A percentile compares a stretch with the other conserved stretches of the same genome.
phyloP scores from a whole-genome alignment of 2,113 vertebrate species.

The Astur gentilis region DNA sequence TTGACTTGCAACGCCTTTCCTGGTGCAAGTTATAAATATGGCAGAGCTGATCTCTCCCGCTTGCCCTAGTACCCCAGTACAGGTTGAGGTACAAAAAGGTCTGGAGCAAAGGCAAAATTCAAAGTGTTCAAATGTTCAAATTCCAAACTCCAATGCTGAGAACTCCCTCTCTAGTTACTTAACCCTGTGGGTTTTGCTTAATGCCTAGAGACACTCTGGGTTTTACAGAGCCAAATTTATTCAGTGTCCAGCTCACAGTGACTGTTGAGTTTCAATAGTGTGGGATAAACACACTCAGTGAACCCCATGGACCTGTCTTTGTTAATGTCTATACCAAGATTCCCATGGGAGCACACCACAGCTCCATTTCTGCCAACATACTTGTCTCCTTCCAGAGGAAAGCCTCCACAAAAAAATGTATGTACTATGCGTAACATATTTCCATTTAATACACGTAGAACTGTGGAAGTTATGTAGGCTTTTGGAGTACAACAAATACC shows the following conservation, averaged over 20 bases:
- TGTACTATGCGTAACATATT: background rate
- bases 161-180: background rate
- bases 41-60: background rate
- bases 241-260: background rate
- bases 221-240: background rate
- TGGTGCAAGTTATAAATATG: rapidly evolving
- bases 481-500: background rate
- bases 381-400: background rate
- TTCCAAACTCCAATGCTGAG: background rate
- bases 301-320: rapidly evolving
- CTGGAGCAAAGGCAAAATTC: background rate
- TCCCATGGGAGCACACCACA: background rate
- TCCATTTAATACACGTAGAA: background rate
- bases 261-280: background rate
- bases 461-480: rapidly evolving
- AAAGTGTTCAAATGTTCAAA: background rate
- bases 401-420: background rate
- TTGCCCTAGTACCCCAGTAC: background rate
- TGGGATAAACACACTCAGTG: background rate
- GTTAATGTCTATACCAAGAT: background rate
- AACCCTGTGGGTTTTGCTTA: background rate
- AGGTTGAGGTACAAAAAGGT: background rate
- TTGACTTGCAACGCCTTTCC: background rate
- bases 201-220: background rate
- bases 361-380: background rate